Evolutionary conservation across 2,888 invertebrate genomes (phyloP).

Genomic region (Pollenia amentaria): DNA sequence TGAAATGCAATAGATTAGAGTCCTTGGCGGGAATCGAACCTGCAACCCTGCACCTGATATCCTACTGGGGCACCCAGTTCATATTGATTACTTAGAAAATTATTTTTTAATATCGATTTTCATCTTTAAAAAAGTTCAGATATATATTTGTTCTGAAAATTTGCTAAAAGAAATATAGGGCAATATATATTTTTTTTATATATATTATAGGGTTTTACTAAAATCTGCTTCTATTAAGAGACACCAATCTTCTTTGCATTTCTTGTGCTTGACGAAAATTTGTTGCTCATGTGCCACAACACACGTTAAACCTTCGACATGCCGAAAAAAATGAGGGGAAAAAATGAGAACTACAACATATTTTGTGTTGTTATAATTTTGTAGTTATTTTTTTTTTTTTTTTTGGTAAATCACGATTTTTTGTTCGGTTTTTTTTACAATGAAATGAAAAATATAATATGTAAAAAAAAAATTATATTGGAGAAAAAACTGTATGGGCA

Average conservation of each 20-base stretch:
- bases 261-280: conserved; percentile 50
- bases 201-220: background rate
- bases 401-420: conserved; percentile 66
- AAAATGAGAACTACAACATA: conserved; percentile 37
- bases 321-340: conserved; percentile 10
- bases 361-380: conserved; percentile 55
- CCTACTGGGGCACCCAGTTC: no score
- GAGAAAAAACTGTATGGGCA: conserved; percentile 44
- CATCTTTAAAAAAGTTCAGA: no score
- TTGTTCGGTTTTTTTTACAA: conserved; percentile 51
- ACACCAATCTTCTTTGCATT: background rate
- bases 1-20: no score
- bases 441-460: conserved; percentile 22
- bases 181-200: no score
- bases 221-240: background rate
- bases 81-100: no score
- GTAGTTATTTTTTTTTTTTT: conserved; percentile 32
- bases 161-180: no score
- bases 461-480: conserved; percentile 4
- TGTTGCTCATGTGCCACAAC: conserved; percentile 63
- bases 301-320: conserved; percentile 68
- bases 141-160: no score
- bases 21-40: no score
- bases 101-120: no score
- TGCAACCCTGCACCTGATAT: no score